These are phyloP conservation scores for Pomatorhinus ruficollis DNA, from an alignment of 2,113 vertebrate genomes.

Conservation along the genomic window DNA sequence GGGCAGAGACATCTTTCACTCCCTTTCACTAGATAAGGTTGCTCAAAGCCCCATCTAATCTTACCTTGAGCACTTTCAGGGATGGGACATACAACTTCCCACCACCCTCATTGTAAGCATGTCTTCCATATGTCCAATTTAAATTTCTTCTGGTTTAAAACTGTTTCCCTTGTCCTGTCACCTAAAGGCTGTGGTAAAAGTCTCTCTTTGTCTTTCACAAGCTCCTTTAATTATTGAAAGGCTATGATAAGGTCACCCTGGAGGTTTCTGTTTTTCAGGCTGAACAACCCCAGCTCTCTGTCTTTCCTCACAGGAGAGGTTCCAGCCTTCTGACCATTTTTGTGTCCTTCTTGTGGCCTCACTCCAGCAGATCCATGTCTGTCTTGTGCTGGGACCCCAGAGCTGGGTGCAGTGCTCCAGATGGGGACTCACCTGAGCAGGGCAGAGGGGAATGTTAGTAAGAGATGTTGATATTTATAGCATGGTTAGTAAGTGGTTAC, in stretches of 20 bases:
- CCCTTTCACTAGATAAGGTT: not conserved
- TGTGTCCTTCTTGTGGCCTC: not conserved
- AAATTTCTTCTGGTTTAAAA: not conserved
- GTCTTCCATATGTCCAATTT: not conserved
- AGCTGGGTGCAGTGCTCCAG: not conserved
- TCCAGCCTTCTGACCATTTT: not conserved
- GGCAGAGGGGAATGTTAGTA: not conserved
- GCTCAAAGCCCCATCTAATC: not conserved
- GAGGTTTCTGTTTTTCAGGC: not conserved
- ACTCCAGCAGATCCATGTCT: not conserved
- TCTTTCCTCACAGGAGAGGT: not conserved
- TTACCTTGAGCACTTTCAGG: not conserved
- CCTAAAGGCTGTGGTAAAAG: not conserved
- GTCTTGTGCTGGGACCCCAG: not conserved
- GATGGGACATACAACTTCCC: not conserved
- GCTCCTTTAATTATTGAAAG: not conserved
- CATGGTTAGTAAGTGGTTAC: not conserved
- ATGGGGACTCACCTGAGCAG: accelerated
- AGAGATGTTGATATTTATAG: not conserved
- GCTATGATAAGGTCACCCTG: not conserved
- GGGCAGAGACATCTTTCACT: not conserved
- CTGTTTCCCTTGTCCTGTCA: not conserved
- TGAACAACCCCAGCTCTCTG: not conserved
- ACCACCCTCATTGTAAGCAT: accelerated
- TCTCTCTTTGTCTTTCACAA: not conserved